Conservation (phyloP, 2,888 invertebrate genomes). For the Bhutanitis thaidina region DNA sequence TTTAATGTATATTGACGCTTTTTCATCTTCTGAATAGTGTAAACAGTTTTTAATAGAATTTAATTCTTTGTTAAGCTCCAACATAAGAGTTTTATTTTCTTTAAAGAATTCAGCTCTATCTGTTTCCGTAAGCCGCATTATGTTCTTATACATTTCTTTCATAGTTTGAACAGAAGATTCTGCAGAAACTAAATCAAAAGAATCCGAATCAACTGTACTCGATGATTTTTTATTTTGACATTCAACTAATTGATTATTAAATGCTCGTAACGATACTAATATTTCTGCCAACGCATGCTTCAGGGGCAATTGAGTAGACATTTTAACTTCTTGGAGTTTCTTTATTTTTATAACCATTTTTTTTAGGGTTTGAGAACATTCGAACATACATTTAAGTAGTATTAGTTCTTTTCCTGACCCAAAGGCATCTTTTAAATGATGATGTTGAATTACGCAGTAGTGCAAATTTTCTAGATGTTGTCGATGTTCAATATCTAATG, state of each 20-base stretch:
- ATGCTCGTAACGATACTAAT: slow-evolving; percentile 48
- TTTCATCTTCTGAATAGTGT: slow-evolving; percentile 44
- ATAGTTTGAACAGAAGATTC: slow-evolving; percentile 58
- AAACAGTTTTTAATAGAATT: slow-evolving; percentile 54
- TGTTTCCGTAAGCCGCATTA: slow-evolving; percentile 45
- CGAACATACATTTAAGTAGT: slow-evolving; percentile 55
- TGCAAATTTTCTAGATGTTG: slow-evolving; percentile 36
- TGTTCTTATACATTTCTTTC: slow-evolving; percentile 56
- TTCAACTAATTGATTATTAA: slow-evolving; percentile 50
- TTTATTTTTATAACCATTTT: slow-evolving; percentile 28
- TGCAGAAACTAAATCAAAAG: slow-evolving; percentile 50
- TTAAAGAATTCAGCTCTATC: slow-evolving; percentile 36
- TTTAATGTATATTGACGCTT: slow-evolving; percentile 32
- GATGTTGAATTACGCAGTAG: slow-evolving; percentile 45
- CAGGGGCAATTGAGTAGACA: slow-evolving; percentile 34
- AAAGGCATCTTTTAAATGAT: slow-evolving; percentile 48
- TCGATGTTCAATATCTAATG: slow-evolving; percentile 24
- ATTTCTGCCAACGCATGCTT: slow-evolving; percentile 49
- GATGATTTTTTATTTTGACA: slow-evolving; percentile 53
- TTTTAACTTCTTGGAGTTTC: slow-evolving; percentile 25
- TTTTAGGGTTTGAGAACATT: slow-evolving; percentile 51
- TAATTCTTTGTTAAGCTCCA: slow-evolving; percentile 56
- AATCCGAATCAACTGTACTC: slow-evolving; percentile 45
- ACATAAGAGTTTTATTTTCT: slow-evolving; percentile 47
- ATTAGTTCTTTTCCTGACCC: slow-evolving; percentile 54